Percentiles rank a stretch among this genome's conserved stretches.
phyloP scores from a whole-genome alignment of 2,888 invertebrate species.

The Fragum sueziense region DNA sequence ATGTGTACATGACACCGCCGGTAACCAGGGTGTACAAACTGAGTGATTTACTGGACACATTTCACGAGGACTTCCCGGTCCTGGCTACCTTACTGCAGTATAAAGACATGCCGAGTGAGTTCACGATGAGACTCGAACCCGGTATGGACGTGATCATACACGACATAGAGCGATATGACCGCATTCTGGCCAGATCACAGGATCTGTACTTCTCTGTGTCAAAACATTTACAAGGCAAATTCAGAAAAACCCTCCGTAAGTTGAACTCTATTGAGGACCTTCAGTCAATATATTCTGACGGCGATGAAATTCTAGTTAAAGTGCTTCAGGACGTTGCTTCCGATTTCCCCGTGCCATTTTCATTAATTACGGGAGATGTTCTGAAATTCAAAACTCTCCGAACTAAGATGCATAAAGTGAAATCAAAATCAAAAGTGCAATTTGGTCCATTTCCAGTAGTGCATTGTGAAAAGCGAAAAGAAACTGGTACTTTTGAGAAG shows the following conservation, averaged over 20 bases:
- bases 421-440: constrained; percentile 60
- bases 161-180: constrained; percentile 63
- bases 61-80: constrained; percentile 67
- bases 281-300: constrained; percentile 43
- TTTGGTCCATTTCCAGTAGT: constrained; percentile 57
- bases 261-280: constrained; percentile 65
- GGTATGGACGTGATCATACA: constrained; percentile 68
- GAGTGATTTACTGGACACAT: constrained; percentile 61
- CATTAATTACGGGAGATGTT: constrained; percentile 68
- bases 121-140: constrained; percentile 61
- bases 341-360: constrained; percentile 72
- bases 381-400: constrained; percentile 65
- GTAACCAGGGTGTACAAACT: constrained; percentile 55
- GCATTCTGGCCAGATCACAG: constrained; percentile 65
- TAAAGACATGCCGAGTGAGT: constrained; percentile 59
- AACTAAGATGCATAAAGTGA: constrained; percentile 64
- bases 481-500: constrained; percentile 60
- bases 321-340: constrained; percentile 71
- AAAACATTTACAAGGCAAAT: constrained; percentile 63
- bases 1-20: constrained; percentile 9
- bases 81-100: constrained; percentile 65
- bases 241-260: constrained; percentile 67
- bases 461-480: constrained; percentile 63
- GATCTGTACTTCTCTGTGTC: constrained; percentile 63
- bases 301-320: constrained; percentile 61